Evolutionary conservation across 2,888 invertebrate genomes (phyloP), one percentile per base, ranked within the genome.

Genomic region (Baronia brevicornis): DNA sequence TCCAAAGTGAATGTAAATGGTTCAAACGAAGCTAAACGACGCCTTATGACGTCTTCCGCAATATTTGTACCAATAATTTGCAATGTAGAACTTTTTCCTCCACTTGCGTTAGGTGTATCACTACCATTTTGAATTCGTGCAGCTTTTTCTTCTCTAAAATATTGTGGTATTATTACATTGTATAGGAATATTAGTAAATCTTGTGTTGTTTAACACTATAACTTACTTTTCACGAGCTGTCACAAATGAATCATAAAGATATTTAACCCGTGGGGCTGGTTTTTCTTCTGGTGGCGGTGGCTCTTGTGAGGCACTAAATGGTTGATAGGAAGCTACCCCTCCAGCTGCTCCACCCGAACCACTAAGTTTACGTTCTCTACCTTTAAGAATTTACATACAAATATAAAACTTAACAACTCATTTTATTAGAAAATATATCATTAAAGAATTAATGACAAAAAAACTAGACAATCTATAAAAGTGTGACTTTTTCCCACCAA

Each of bases 251-350:
- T 88, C 89, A 61, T 88, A 84, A 2, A 84, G 59, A 39, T 80
- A 84, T 65, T 88, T 90, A 51, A 87, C 89, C 68, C 80, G 69
- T 3, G 90, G 89, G 17, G 89, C 73, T 36, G 90, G 89, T 55
- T 91, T 90, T 38, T 90, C 89, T 49, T 89, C 89, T 71, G 72
- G 91, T 80, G 66, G 93, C 87, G 59, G 91, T 78, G 62, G 93
- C 89, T 68, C 95, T 90, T 64, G 91, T 2, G 93, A 91, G 0
- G 96, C 92, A 37, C 95, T 93, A 60, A 96, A 97, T 2, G 97
- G 96, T 60, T 96, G 96, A 70, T 96, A 97, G 0, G 94, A 92
- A 15, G 93, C 91, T 1, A 94, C 90, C 4, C 90, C 90, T 45
- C 93, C 91, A 22, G 68, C 59, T 5, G 86, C 84, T 28, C 90